Evolutionary conservation across 2,888 invertebrate genomes (phyloP).

Genomic region (Hyposoter didymator): DNA sequence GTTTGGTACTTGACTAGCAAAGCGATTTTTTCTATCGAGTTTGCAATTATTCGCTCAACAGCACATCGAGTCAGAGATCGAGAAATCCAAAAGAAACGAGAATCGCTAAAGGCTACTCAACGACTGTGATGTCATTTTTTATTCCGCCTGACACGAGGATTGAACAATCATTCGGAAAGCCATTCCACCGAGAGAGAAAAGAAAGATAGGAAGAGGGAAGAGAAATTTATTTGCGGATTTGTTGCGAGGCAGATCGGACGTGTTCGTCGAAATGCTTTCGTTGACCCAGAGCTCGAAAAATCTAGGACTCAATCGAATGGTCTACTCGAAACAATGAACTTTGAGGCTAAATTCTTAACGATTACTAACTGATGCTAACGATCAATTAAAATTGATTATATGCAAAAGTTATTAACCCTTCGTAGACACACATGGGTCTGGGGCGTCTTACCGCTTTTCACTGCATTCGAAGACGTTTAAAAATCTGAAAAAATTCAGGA

Average conservation of each 20-base stretch:
- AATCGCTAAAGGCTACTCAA: constrained; percentile 63
- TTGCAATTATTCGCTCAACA: background rate
- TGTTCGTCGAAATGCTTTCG: background rate
- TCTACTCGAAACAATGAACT: background rate
- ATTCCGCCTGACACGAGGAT: constrained; percentile 65
- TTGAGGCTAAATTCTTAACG: too few relatives aligned
- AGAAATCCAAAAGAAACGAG: constrained; percentile 24
- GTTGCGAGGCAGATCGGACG: constrained; percentile 46
- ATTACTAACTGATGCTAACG: too few relatives aligned
- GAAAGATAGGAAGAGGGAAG: constrained; percentile 59
- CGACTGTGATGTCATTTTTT: constrained; percentile 70
- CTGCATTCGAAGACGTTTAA: too few relatives aligned
- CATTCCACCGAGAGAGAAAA: constrained; percentile 38
- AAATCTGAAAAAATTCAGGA: too few relatives aligned
- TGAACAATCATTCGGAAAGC: constrained; percentile 41
- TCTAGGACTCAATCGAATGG: background rate
- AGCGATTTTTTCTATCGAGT: background rate
- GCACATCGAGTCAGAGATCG: background rate
- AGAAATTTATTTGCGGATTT: constrained; percentile 76
- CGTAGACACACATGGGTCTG: too few relatives aligned
- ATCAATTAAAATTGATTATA: too few relatives aligned
- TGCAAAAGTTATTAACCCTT: too few relatives aligned
- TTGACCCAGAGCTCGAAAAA: background rate
- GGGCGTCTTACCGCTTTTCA: too few relatives aligned
- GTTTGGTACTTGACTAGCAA: background rate